Percentiles rank a stretch among this genome's conserved stretches.
Evolutionary conservation across 1,140 invertebrate genomes (phyloP).

Genomic region (Limonius californicus): DNA sequence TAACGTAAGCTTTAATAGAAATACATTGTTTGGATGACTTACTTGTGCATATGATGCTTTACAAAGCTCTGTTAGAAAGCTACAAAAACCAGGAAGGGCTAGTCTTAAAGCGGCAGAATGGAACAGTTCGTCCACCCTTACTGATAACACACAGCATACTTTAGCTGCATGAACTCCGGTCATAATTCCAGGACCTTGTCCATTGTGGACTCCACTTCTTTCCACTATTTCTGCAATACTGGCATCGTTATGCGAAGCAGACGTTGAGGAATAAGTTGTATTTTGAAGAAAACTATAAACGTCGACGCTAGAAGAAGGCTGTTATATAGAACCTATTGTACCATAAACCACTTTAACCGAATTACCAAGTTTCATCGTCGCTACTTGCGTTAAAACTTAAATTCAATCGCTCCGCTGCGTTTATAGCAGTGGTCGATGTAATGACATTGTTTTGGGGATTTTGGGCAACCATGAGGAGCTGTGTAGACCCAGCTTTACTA

Average conservation of each 20-base stretch:
- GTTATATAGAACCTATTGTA: conserved; percentile 13
- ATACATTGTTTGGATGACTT: conserved; percentile 20
- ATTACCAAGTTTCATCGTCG: conserved; percentile 68
- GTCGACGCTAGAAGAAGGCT: conserved; percentile 64
- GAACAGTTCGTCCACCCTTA: conserved; percentile 79
- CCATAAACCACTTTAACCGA: too few relatives aligned
- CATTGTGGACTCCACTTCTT: conserved; percentile 58
- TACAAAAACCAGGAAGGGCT: conserved; percentile 78
- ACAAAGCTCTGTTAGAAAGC: conserved; percentile 77
- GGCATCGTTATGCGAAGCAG: conserved; percentile 31
- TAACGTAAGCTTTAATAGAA: too few relatives aligned
- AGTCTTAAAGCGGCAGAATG: conserved; percentile 82
- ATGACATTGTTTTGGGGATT: conserved; percentile 45
- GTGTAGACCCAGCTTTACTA: conserved; percentile 58
- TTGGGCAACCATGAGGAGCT: conserved; percentile 50
- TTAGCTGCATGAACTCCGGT: conserved; percentile 77
- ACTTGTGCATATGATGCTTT: conserved; percentile 75
- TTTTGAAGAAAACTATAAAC: conserved; percentile 78
- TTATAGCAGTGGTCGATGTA: conserved; percentile 41
- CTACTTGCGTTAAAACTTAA: conserved; percentile 52
- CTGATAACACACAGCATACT: conserved; percentile 80
- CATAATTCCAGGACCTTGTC: conserved; percentile 64
- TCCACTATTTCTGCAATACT: conserved; percentile 62
- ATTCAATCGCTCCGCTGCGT: conserved; percentile 47
- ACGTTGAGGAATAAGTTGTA: conserved; percentile 40